Evolutionary conservation across 1,140 invertebrate species (phyloP), one percentile per base, ranked within the genome.

Genomic region (Polyergus mexicanus): DNA sequence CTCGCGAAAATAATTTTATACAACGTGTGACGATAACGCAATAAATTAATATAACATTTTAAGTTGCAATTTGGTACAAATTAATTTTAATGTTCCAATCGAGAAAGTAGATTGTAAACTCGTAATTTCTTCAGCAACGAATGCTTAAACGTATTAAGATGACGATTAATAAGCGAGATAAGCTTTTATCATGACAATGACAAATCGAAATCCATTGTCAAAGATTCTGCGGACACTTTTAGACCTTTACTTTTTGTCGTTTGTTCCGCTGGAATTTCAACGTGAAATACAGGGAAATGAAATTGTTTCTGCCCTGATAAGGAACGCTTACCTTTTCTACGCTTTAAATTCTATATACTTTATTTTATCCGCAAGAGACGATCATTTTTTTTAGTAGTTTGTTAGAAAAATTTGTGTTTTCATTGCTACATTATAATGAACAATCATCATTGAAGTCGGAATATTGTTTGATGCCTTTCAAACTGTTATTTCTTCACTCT

Each of bases 211-310:
- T 81, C 71, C 71, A 51, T 38, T 44, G 47, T 85, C 38, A 19
- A 69, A 51, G 54, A 19, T 60, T 65, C 41, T 58, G 62, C 41
- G 28, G 72, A 44, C 32, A 22, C 41, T 38, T 76, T 28, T 54
- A 32, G 69, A 78, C 87, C 85, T 69, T 89, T 80, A 85, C 88
- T 89, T 88, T 89, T 88, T 78, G 62, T 69, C 47, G 62, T 75
- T 78, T 62, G 68, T 65, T 78, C 32, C 78, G 47, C 44, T 28
- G 32, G 3, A 16, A 56, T 22, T 1, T 51, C 13, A 7, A 32
- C 13, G 58, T 3, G 56, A 44, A 51, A 56, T 32, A 22, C 1
- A 62, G 68, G 56, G 35, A 63, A 51, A 74, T 74, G 28, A 75
- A 62, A 47, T 62, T 44, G 25, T 63, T 75, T 41, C 41, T 77